These are phyloP conservation scores for Melanerpes aurifrons DNA, from an alignment of 2,113 vertebrate species.

Conservation along the genomic window DNA sequence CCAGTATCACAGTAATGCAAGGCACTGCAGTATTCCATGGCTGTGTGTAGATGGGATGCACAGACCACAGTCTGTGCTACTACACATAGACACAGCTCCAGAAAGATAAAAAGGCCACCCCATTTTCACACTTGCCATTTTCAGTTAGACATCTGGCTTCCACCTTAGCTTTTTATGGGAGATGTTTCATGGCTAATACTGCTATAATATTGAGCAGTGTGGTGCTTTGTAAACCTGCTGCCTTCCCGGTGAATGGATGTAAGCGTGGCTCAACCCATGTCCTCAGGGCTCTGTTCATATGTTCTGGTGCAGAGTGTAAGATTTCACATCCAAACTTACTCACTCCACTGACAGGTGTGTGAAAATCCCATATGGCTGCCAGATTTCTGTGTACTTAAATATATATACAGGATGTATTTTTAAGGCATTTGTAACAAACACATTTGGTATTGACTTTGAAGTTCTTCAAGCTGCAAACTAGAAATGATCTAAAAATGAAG, in stretches of 20 bases:
- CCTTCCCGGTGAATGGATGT: background rate
- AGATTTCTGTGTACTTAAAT: constrained; percentile 31
- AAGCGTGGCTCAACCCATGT: background rate
- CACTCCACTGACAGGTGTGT: constrained; percentile 46
- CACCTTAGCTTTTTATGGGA: background rate
- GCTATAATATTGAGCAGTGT: background rate
- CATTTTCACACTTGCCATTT: background rate
- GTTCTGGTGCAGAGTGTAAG: constrained; percentile 1
- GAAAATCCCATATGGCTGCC: constrained; percentile 51
- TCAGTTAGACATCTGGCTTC: background rate
- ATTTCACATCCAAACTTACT: background rate
- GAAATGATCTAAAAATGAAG: background rate
- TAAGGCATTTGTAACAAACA: constrained; percentile 34
- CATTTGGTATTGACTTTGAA: constrained; percentile 14
- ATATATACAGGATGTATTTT: background rate
- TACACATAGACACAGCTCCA: constrained; percentile 23
- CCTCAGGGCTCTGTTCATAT: background rate
- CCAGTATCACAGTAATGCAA: background rate
- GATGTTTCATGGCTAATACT: background rate
- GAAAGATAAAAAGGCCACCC: background rate
- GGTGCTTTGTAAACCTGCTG: background rate
- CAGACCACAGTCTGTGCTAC: background rate
- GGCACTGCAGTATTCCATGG: background rate
- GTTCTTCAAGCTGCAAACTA: background rate
- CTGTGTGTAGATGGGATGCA: constrained; percentile 21